phyloP scores from a whole-genome alignment of 2,797 vertebrate species.

The Acrossocheilus wenchowensis region DNA sequence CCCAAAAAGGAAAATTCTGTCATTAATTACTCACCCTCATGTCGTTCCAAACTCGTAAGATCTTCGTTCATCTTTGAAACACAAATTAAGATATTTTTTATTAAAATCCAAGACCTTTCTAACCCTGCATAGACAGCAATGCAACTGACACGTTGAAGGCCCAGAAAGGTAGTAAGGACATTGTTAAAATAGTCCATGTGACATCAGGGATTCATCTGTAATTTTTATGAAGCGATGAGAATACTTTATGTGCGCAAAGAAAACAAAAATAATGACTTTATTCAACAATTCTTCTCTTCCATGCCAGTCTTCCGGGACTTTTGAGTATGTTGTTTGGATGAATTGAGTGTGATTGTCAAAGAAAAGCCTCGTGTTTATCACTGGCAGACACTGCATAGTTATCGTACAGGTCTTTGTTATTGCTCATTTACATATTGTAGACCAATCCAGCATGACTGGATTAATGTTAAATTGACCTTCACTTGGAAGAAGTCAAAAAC shows the following conservation, averaged over 20 bases:
- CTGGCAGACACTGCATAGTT: neutral
- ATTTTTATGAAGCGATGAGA: neutral
- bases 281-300: no score
- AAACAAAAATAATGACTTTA: neutral
- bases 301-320: neutral
- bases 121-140: no score
- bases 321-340: neutral
- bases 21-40: neutral
- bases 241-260: neutral
- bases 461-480: constrained; percentile 72
- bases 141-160: no score
- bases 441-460: constrained; percentile 20
- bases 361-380: neutral
- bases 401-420: constrained; percentile 37
- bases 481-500: constrained; percentile 56
- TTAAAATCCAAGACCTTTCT: no score
- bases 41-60: neutral
- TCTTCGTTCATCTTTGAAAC: no score
- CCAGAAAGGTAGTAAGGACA: neutral
- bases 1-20: neutral
- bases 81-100: no score
- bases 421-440: constrained; percentile 34
- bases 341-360: neutral
- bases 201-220: neutral
- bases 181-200: neutral